These are phyloP conservation scores for Lethenteron reissneri DNA, from an alignment of 2,113 vertebrate genomes.

Conservation along the genomic window DNA sequence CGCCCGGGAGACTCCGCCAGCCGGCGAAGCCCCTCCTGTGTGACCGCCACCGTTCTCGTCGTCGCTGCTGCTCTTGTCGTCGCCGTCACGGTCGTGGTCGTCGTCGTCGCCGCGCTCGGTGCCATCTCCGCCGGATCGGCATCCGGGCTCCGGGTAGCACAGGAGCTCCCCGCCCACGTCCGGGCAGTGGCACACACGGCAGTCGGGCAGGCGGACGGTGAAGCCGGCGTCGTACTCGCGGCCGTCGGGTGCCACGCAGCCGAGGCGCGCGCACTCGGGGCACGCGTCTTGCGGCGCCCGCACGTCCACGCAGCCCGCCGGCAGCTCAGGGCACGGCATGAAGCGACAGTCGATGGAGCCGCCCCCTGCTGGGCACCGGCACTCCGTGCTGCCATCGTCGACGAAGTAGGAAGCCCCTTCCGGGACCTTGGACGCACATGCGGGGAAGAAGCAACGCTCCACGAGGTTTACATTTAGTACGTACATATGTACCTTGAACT, in stretches of 20 bases:
- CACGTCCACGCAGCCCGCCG: conserved; percentile 54
- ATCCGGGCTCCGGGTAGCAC: conserved; percentile 50
- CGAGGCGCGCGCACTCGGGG: conserved; percentile 50
- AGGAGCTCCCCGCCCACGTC: conserved; percentile 48
- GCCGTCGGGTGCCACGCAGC: conserved; percentile 31
- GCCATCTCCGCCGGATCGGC: conserved; percentile 10
- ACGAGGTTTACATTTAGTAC: no score
- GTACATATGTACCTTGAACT: no score
- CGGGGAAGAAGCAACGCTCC: no score
- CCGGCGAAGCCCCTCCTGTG: no score
- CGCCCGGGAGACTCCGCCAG: no score
- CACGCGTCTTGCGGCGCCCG: conserved; percentile 45
- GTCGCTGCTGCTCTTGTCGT: no score
- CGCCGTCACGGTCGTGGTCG: no score
- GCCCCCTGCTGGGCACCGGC: conserved; percentile 54
- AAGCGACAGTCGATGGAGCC: conserved; percentile 78
- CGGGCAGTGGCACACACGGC: conserved; percentile 66
- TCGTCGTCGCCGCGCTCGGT: conserved; percentile 16
- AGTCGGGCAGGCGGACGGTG: conserved; percentile 46
- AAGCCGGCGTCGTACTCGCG: conserved; percentile 59
- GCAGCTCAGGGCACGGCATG: conserved; percentile 69
- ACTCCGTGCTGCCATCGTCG: conserved; percentile 83
- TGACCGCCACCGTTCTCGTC: no score
- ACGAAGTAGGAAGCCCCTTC: conserved; percentile 79
- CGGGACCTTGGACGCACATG: conserved; percentile 28